Evolutionary conservation across 1,140 invertebrate species (phyloP).

Genomic region (Solenopsis fugax): DNA sequence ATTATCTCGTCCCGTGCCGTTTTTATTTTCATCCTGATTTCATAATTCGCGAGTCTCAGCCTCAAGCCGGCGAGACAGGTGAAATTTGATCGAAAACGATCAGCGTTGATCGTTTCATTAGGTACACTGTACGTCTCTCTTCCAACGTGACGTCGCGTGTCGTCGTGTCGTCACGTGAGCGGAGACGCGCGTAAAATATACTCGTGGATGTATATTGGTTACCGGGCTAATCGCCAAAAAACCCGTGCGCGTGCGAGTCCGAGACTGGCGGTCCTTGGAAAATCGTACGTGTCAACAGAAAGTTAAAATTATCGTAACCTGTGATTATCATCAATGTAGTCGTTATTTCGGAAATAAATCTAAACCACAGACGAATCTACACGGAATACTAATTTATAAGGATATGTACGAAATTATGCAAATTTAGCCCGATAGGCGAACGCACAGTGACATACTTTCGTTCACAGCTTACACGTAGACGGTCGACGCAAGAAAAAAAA

Average conservation of each 20-base stretch:
- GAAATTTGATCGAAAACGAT: slow-evolving; percentile 26
- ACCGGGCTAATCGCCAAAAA: slow-evolving; percentile 71
- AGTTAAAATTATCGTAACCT: slow-evolving; percentile 36
- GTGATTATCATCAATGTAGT: background rate
- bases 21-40: slow-evolving; percentile 32
- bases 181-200: slow-evolving; percentile 52
- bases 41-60: slow-evolving; percentile 1
- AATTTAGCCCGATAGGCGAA: background rate
- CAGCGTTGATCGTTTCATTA: slow-evolving; percentile 31
- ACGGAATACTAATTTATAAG: background rate
- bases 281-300: background rate
- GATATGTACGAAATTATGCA: background rate
- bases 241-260: slow-evolving; percentile 2
- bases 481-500: background rate
- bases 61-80: background rate
- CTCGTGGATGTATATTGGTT: slow-evolving; percentile 58
- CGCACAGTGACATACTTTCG: background rate
- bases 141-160: slow-evolving; percentile 58
- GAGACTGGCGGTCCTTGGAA: background rate
- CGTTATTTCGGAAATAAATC: background rate
- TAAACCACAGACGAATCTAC: background rate
- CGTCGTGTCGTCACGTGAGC: slow-evolving; percentile 45
- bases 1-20: background rate
- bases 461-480: background rate
- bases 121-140: background rate